Conservation (phyloP, 2,797 vertebrate genomes). For the Sardinella longiceps region DNA sequence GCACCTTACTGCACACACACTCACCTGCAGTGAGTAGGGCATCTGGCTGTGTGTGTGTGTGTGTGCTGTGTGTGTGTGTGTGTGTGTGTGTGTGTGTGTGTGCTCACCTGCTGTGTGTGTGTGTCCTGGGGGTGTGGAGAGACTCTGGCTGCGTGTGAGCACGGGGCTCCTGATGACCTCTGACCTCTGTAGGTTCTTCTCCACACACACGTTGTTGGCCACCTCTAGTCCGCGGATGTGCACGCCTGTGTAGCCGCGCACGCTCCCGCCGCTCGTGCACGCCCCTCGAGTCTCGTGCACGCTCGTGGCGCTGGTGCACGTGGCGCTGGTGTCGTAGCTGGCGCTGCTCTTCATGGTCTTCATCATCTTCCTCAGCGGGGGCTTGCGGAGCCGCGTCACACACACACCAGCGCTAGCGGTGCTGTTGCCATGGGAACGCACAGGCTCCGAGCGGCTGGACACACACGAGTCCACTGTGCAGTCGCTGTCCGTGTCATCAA, state of each 20-base stretch:
- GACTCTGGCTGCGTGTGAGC: conserved; percentile 73
- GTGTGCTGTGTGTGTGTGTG: conserved; percentile 68
- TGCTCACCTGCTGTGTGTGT: conserved; percentile 59
- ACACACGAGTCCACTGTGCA: conserved; percentile 74
- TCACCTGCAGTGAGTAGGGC: too few relatives aligned
- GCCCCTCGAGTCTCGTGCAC: not conserved
- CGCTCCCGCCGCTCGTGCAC: not conserved
- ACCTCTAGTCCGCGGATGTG: conserved; percentile 85
- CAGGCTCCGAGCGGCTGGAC: conserved; percentile 77
- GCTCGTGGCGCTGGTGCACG: not conserved
- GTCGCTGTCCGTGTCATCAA: conserved; percentile 70
- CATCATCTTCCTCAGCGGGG: conserved; percentile 85
- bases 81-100: conserved; percentile 51
- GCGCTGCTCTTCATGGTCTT: conserved; percentile 83
- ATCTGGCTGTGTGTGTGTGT: not conserved
- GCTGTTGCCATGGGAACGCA: conserved; percentile 52
- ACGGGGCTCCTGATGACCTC: conserved; percentile 68
- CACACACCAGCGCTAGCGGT: too few relatives aligned
- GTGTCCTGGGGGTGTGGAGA: conserved; percentile 75
- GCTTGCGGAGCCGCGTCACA: conserved; percentile 72
- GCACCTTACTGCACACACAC: too few relatives aligned
- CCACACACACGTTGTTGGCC: conserved; percentile 71
- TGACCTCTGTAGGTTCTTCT: conserved; percentile 75
- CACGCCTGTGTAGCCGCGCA: conserved; percentile 77
- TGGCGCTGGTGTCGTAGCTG: conserved; percentile 72